phyloP scores from a whole-genome alignment of 2,888 invertebrate species.

The Drosophila subquinaria region DNA sequence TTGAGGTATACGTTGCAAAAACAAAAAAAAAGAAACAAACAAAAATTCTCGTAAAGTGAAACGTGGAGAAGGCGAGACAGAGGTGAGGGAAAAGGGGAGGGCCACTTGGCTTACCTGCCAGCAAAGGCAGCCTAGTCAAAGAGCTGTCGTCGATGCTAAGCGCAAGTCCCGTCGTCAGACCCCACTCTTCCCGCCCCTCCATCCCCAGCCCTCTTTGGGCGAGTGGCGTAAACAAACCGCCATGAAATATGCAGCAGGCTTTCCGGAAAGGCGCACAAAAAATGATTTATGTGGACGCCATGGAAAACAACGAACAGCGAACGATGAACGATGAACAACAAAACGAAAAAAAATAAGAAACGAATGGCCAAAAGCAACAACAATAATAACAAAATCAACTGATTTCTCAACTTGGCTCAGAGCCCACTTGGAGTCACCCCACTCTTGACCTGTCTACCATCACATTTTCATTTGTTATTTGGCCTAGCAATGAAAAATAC shows the following conservation, averaged over 20 bases:
- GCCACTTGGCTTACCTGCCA: constrained; percentile 70
- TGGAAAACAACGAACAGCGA: constrained; percentile 39
- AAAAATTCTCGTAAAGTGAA: constrained; percentile 38
- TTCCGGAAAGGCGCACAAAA: constrained; percentile 66
- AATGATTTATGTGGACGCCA: constrained; percentile 79
- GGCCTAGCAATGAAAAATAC: constrained; percentile 59
- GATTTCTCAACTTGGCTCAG: constrained; percentile 72
- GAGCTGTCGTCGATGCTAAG: constrained; percentile 79
- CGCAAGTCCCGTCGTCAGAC: constrained; percentile 45
- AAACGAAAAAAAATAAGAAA: constrained; percentile 45
- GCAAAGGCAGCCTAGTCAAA: constrained; percentile 71
- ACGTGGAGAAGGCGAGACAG: neutral
- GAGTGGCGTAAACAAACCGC: constrained; percentile 62
- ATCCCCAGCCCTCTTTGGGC: neutral
- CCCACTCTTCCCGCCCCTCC: neutral
- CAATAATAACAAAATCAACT: constrained; percentile 71
- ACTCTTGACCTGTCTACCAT: constrained; percentile 11
- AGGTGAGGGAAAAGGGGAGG: constrained; percentile 1
- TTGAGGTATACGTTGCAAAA: constrained; percentile 36
- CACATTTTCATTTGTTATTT: constrained; percentile 45
- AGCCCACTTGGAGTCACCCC: constrained; percentile 28
- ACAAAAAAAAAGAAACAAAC: constrained; percentile 41
- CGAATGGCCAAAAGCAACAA: constrained; percentile 39
- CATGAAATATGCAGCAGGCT: constrained; percentile 75
- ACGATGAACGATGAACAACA: constrained; percentile 21